phyloP scores from a whole-genome alignment of 92 coral and sea anemone genomes.

The Umimayanthus kanabou region DNA sequence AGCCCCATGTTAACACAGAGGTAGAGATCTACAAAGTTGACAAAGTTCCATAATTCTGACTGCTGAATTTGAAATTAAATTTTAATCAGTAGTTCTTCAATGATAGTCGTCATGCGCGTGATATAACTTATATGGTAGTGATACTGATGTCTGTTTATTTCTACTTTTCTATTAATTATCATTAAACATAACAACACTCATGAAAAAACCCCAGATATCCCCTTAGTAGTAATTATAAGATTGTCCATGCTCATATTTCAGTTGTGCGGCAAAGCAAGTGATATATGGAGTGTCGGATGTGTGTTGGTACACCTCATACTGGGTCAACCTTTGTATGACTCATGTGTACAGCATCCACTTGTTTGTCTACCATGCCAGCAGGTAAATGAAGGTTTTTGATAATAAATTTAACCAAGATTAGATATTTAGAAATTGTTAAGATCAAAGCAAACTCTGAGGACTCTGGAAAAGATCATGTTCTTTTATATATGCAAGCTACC shows the following conservation, averaged over 20 bases:
- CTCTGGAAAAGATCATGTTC: not conserved
- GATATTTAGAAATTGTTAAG: too few species aligned
- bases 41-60: too few species aligned
- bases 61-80: too few species aligned
- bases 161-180: too few species aligned
- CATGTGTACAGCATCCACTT: slow-evolving; percentile 43
- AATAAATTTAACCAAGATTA: not conserved
- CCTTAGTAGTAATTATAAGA: too few species aligned
- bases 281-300: slow-evolving; percentile 85
- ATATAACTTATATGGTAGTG: too few species aligned
- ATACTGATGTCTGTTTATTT: too few species aligned
- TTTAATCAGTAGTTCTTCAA: too few species aligned
- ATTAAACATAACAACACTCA: too few species aligned
- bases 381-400: slow-evolving; percentile 3
- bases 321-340: slow-evolving; percentile 49
- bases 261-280: slow-evolving; percentile 71
- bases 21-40: not conserved
- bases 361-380: slow-evolving; percentile 54
- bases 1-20: not conserved
- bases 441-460: not conserved
- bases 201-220: not conserved
- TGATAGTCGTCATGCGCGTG: too few species aligned
- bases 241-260: not conserved
- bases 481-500: too few species aligned
- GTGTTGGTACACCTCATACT: slow-evolving; percentile 69